phyloP scores from a whole-genome alignment of 2,113 vertebrate genomes.

The Passer domesticus region DNA sequence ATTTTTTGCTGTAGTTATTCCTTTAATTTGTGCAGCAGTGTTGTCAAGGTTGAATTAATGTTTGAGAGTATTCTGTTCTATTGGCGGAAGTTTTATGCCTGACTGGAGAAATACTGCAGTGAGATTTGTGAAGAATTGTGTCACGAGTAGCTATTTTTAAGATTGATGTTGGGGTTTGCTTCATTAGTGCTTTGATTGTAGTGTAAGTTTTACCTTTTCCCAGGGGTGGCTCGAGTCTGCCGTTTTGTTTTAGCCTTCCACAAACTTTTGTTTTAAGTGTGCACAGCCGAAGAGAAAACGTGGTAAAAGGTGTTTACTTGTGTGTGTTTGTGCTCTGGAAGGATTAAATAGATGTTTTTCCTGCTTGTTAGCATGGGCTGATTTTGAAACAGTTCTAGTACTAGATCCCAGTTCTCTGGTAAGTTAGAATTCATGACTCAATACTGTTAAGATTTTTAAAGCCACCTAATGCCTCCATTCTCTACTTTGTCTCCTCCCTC shows the following conservation, averaged over 20 bases:
- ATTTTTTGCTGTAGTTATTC: background rate
- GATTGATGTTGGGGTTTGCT: background rate
- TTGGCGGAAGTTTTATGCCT: background rate
- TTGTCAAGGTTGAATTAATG: background rate
- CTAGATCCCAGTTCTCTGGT: background rate
- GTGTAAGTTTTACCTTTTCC: background rate
- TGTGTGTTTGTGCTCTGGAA: background rate
- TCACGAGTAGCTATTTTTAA: background rate
- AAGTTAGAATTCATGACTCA: background rate
- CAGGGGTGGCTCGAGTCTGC: background rate
- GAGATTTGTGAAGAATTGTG: background rate
- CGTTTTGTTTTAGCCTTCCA: background rate
- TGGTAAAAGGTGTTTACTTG: background rate
- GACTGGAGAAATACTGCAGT: background rate
- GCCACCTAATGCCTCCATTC: background rate
- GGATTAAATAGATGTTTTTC: background rate
- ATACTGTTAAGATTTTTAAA: background rate
- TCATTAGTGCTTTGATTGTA: background rate
- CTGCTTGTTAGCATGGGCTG: background rate
- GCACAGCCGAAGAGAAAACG: background rate
- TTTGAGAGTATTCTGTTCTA: background rate
- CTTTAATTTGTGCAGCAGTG: background rate
- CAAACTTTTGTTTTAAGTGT: background rate
- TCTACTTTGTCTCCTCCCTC: background rate
- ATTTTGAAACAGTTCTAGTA: background rate